Base-by-base conservation (phyloP, 2,797 vertebrate species). In the Lagodon rhomboides region DNA sequence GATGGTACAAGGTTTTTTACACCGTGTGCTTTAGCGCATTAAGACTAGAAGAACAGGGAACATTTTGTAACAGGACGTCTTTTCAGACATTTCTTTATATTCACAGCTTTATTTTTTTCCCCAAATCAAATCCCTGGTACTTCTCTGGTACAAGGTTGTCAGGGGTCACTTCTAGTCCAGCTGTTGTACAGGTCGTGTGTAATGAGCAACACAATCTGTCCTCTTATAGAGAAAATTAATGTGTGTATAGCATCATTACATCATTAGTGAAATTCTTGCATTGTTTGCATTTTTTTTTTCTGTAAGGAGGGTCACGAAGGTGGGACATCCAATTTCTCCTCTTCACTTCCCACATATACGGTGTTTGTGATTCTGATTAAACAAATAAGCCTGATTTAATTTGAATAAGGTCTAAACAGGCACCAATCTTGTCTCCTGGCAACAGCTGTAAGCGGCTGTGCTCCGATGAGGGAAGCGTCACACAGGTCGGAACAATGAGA, bases 251-350 rank as follows among this genome's bases (percentile, higher is more conserved):
- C 27, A 30, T 30, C 47, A 47, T 43, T 51, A 64, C 51, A 44
- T 63, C 43, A 63, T 47, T 49, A 50, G 12, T 59, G 27, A 15
- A 22, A 20, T 62, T 67, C 13, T 72, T 56, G 62, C 20, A 43
- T 9, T 12, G 34, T 60, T 27, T 27, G 67, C 51, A 20, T 50
- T 38, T 30, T 10, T 41, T 59, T 47, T 59, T 12, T 46, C 55
- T 59, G 5, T 6, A 20, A 12, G 11, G 5, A 70, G 1, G 18
- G 43, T 43, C 4, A 12, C 12, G 16, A 15, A 59, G 20, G 17
- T 53, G 16, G 8, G n/a, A 34, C 10, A 27, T 20, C 12, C 4
- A n/a, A 43, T 54, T 44, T 20, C 11, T 13, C 9, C 30, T 50
- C 16, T 41, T 41, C 5, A 17, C 3, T 5, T 8, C 6, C 18